A percentile compares a stretch with the other conserved stretches of the same genome.
Conservation (phyloP, 2,888 invertebrate genomes). For the Cyclophora albipunctata region DNA sequence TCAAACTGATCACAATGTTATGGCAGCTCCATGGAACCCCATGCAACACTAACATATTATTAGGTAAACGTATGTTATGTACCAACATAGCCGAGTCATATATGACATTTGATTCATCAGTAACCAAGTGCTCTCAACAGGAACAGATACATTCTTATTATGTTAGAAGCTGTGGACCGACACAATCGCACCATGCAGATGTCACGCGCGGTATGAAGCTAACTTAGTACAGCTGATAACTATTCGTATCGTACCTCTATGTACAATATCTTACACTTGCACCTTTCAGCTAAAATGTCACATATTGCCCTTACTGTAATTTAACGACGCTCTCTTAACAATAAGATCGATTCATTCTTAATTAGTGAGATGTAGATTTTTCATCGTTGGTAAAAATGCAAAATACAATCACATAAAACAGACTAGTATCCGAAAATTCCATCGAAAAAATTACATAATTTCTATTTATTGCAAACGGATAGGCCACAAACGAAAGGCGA, state of each 20-base stretch:
- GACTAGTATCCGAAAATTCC: slow-evolving; percentile 70
- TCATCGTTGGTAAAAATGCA: slow-evolving; percentile 70
- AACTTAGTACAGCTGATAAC: slow-evolving; percentile 5
- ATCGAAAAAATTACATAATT: slow-evolving; percentile 57
- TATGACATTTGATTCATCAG: slow-evolving; percentile 57
- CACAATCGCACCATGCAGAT: slow-evolving; percentile 17
- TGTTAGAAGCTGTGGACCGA: no score
- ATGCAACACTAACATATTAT: slow-evolving; percentile 50
- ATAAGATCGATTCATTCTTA: slow-evolving; percentile 62
- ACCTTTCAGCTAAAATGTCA: slow-evolving; percentile 57
- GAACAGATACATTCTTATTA: no score
- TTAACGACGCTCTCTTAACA: slow-evolving; percentile 38
- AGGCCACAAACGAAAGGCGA: slow-evolving; percentile 65
- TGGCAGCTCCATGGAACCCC: slow-evolving; percentile 71
- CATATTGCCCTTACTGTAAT: slow-evolving; percentile 47
- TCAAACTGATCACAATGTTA: slow-evolving; percentile 73
- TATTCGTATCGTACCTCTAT: slow-evolving; percentile 21
- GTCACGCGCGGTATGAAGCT: slow-evolving; percentile 42
- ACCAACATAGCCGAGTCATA: slow-evolving; percentile 57
- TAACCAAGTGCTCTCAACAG: slow-evolving; percentile 36
- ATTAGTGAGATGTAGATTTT: slow-evolving; percentile 69
- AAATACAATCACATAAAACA: slow-evolving; percentile 68
- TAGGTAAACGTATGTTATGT: slow-evolving; percentile 10
- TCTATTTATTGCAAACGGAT: slow-evolving; percentile 60
- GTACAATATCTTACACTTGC: slow-evolving; percentile 33